Conservation (phyloP, 2,797 vertebrate species). For the Triplophysa yarkandensis region DNA sequence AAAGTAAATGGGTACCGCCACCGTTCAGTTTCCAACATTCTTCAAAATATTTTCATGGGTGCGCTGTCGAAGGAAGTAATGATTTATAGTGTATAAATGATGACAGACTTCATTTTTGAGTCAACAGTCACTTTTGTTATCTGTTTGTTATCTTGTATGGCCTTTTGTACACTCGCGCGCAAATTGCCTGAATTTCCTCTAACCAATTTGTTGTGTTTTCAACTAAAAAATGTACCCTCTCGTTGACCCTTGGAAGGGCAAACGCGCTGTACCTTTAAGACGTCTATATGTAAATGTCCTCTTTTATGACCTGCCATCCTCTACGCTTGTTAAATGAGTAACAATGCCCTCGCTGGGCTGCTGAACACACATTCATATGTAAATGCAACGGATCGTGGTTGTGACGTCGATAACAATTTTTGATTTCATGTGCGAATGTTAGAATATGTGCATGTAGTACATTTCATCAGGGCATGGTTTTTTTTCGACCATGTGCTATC, state of each 20-base stretch:
- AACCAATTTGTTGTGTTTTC: not conserved
- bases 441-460: not conserved
- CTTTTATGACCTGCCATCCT: not conserved
- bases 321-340: slow-evolving; percentile 3
- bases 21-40: no score
- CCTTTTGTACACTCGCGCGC: no score
- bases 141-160: no score
- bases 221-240: not conserved
- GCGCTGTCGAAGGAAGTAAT: no score
- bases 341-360: not conserved
- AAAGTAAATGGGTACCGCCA: no score
- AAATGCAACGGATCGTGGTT: not conserved
- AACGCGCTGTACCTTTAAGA: not conserved
- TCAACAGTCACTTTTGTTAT: no score
- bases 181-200: not conserved
- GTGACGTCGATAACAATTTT: not conserved
- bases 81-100: no score
- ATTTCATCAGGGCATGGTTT: not conserved
- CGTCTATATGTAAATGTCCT: slow-evolving; percentile 7
- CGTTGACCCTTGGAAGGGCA: not conserved
- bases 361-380: slow-evolving; percentile 3
- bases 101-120: not conserved
- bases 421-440: not conserved
- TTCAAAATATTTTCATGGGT: no score
- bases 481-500: slow-evolving; percentile 12